These are phyloP conservation scores for Coleophora flavipennella DNA, from an alignment of 2,888 invertebrate genomes.

Conservation along the genomic window DNA sequence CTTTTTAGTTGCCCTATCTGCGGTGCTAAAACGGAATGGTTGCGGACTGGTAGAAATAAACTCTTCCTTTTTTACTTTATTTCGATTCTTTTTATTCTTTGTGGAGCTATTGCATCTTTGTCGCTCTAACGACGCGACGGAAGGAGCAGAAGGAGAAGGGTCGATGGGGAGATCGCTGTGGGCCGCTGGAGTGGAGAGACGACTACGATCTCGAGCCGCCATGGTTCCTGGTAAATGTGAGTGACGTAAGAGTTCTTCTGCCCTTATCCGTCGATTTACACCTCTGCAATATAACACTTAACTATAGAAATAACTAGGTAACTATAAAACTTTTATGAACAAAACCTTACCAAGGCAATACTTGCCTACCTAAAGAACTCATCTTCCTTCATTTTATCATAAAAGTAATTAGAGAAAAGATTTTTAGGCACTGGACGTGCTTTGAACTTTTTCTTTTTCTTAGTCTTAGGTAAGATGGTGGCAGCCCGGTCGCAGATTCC, in stretches of 20 bases:
- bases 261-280: conserved; percentile 77
- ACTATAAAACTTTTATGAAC: neutral
- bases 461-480: conserved; percentile 42
- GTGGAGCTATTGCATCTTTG: conserved; percentile 42
- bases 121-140: conserved; percentile 43
- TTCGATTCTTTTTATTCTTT: conserved; percentile 42
- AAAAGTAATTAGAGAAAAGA: conserved; percentile 79
- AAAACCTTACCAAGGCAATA: neutral
- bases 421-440: conserved; percentile 81
- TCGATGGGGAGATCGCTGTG: conserved; percentile 63
- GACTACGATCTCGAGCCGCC: conserved; percentile 74
- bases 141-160: conserved; percentile 49
- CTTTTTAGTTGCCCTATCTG: conserved; percentile 58
- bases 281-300: conserved; percentile 42
- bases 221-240: conserved; percentile 79
- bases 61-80: conserved; percentile 43
- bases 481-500: conserved; percentile 50
- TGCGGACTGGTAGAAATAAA: conserved; percentile 69
- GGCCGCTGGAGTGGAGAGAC: conserved; percentile 57
- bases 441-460: conserved; percentile 71
- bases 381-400: conserved; percentile 80
- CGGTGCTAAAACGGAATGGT: conserved; percentile 67
- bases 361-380: conserved; percentile 77
- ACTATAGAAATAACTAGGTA: neutral
- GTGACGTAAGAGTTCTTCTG: conserved; percentile 78